Percentiles rank a stretch among this genome's conserved stretches.
phyloP scores from a whole-genome alignment of 2,888 invertebrate genomes.

The Macaria liturata region DNA sequence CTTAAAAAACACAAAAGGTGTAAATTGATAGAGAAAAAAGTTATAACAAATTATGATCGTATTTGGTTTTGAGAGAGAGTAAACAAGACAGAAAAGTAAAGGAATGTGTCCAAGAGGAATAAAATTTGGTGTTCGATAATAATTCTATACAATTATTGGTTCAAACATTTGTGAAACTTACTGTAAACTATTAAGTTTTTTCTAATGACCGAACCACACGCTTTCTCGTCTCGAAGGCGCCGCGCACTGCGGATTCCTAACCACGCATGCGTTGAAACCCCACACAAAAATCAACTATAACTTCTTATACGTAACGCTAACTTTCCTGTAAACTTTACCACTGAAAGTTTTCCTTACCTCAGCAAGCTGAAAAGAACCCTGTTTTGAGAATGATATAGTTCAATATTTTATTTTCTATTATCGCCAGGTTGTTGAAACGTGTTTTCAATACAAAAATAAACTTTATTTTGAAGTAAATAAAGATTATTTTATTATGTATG shows the following conservation, averaged over 20 bases:
- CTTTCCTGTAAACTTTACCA: conserved; percentile 9
- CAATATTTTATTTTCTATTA: neutral
- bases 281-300: conserved; percentile 27
- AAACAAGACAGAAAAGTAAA: no score
- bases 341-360: neutral
- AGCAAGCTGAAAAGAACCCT: neutral
- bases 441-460: neutral
- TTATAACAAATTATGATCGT: no score
- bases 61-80: no score
- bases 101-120: no score
- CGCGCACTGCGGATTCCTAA: conserved; percentile 78
- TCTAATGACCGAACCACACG: conserved; percentile 74
- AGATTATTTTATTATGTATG: neutral
- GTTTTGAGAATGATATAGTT: neutral
- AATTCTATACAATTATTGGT: conserved; percentile 38
- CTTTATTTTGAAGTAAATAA: neutral
- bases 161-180: conserved; percentile 52
- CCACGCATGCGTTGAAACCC: conserved; percentile 71
- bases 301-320: conserved; percentile 17
- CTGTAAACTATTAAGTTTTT: conserved; percentile 46
- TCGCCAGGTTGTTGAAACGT: no score
- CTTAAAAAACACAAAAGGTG: no score
- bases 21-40: no score
- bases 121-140: no score
- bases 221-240: conserved; percentile 72